A percentile compares a stretch with the other conserved stretches of the same genome.
phyloP scores from a whole-genome alignment of 2,113 vertebrate genomes.

The Cebus imitator region DNA sequence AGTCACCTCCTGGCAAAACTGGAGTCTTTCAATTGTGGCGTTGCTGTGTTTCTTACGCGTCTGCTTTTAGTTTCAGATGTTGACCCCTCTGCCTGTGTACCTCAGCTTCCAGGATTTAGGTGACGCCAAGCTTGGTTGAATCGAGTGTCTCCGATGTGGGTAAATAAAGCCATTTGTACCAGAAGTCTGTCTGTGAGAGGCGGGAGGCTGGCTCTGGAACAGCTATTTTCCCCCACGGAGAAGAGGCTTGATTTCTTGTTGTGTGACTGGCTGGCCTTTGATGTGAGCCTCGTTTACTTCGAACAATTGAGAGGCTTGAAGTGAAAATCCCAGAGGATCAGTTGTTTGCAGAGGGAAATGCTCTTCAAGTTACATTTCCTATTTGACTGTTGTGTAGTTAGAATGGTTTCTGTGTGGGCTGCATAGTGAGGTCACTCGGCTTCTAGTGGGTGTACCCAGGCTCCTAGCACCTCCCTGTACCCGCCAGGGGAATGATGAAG shows the following conservation, averaged over 20 bases:
- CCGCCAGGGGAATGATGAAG: not conserved
- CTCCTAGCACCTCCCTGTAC: not conserved
- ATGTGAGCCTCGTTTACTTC: slow-evolving; percentile 80
- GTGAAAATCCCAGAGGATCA: slow-evolving; percentile 79
- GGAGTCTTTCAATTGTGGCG: slow-evolving; percentile 1
- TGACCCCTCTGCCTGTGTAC: slow-evolving; percentile 44
- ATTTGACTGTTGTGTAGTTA: not conserved
- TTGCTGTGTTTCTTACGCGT: not conserved
- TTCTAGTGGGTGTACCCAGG: not conserved
- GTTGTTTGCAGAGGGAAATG: slow-evolving; percentile 80
- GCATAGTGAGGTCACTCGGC: not conserved
- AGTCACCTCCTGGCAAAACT: slow-evolving; percentile 32
- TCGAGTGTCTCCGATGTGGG: slow-evolving; percentile 51
- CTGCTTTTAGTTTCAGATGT: slow-evolving; percentile 43
- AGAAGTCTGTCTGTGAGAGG: slow-evolving; percentile 52
- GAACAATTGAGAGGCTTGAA: slow-evolving; percentile 82
- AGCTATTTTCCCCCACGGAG: slow-evolving; percentile 42
- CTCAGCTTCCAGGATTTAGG: slow-evolving; percentile 59
- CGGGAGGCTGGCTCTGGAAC: slow-evolving; percentile 39
- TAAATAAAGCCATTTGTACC: slow-evolving; percentile 58
- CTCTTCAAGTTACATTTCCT: slow-evolving; percentile 76
- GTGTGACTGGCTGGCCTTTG: slow-evolving; percentile 76
- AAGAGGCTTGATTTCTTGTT: slow-evolving; percentile 65
- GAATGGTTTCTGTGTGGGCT: not conserved
- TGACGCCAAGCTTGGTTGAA: slow-evolving; percentile 54